A percentile compares a stretch with the other conserved stretches of the same genome.
Evolutionary conservation across 2,888 invertebrate genomes (phyloP).

Genomic region (Salticus scenicus): DNA sequence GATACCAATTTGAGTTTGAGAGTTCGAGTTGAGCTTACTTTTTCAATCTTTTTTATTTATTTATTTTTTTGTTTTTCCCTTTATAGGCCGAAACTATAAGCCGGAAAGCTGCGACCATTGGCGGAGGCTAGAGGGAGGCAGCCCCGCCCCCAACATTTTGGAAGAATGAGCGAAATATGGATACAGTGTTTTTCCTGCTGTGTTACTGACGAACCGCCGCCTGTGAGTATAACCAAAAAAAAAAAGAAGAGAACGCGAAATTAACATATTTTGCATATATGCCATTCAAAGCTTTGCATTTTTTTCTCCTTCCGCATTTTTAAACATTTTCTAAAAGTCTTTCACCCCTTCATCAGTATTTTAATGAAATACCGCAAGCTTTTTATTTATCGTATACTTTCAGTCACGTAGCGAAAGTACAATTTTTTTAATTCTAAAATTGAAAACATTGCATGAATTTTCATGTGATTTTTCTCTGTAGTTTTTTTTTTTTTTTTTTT

Average conservation of each 20-base stretch:
- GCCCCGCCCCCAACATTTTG: slow-evolving; percentile 36
- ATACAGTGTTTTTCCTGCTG: slow-evolving; percentile 95
- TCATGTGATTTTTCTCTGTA: too few species aligned
- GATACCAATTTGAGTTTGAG: too few species aligned
- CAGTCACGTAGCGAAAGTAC: too few species aligned
- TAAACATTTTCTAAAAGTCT: background rate
- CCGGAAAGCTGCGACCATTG: slow-evolving; percentile 52
- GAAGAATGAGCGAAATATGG: slow-evolving; percentile 82
- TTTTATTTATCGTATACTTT: too few species aligned
- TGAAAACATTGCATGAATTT: too few species aligned
- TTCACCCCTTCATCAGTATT: too few species aligned
- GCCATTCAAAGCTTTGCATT: too few species aligned
- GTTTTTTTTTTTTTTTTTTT: too few species aligned
- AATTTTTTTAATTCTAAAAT: too few species aligned
- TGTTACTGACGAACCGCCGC: slow-evolving; percentile 85
- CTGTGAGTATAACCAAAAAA: slow-evolving; percentile 72
- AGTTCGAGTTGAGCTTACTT: too few species aligned
- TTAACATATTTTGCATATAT: background rate
- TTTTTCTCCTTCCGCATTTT: too few species aligned
- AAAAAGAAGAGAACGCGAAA: slow-evolving; percentile 7
- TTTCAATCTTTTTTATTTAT: background rate
- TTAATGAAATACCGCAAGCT: too few species aligned
- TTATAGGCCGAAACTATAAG: background rate
- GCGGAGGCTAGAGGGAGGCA: slow-evolving; percentile 46
- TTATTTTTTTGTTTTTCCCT: background rate